Conservation (phyloP, 2,113 vertebrate genomes). For the Rhinopomastus cyanomelas region DNA sequence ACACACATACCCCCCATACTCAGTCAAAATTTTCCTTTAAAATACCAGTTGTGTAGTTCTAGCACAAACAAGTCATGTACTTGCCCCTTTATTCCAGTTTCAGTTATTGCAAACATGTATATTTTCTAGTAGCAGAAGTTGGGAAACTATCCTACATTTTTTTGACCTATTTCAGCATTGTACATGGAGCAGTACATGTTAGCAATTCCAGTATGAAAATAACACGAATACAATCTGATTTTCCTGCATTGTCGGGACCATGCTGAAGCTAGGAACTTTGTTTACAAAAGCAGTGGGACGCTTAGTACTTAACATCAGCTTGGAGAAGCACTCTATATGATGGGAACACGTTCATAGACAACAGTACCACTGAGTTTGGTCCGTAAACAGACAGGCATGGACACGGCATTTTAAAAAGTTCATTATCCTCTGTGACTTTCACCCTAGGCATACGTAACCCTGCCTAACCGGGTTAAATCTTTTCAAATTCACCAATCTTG, state of each 20-base stretch:
- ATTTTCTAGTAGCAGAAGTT: not conserved
- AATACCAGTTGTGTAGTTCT: not conserved
- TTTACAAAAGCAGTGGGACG: not conserved
- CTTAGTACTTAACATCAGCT: not conserved
- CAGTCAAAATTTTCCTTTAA: not conserved
- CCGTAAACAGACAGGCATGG: not conserved
- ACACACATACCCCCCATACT: rapidly evolving
- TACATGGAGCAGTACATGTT: not conserved
- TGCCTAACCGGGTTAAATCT: not conserved
- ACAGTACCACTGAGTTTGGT: not conserved
- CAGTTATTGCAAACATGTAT: not conserved
- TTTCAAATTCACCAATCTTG: not conserved
- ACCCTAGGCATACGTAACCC: not conserved
- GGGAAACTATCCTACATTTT: not conserved
- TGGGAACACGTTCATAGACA: not conserved
- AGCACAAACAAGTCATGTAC: not conserved
- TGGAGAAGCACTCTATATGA: not conserved
- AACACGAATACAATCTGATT: not conserved
- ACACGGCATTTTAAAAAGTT: not conserved
- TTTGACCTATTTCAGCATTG: not conserved
- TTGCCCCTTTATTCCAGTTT: not conserved
- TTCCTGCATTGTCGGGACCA: not conserved
- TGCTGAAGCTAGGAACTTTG: not conserved
- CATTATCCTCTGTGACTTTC: not conserved
- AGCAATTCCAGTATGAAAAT: not conserved